Conservation (phyloP, 2,888 invertebrate species). For the Fragum fragum region DNA sequence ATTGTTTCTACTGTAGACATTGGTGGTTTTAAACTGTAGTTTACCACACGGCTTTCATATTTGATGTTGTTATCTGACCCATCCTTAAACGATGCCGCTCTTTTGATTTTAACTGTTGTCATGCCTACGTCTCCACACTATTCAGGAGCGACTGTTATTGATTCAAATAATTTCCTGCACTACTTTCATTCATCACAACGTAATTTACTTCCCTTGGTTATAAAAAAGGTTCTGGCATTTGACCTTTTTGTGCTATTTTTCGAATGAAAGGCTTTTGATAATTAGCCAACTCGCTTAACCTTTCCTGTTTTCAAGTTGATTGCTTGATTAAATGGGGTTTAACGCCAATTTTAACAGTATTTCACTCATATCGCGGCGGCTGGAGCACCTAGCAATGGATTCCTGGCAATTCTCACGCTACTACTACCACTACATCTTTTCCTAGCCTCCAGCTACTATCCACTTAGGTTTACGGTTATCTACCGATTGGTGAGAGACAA, state of each 20-base stretch:
- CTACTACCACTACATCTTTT: too few species aligned
- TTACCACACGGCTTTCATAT: constrained; percentile 23
- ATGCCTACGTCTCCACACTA: constrained; percentile 14
- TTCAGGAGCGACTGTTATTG: constrained; percentile 19
- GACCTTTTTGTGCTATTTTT: constrained; percentile 1
- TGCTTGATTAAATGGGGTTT: too few species aligned
- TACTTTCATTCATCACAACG: constrained; percentile 4
- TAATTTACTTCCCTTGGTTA: constrained; percentile 22
- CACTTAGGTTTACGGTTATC: too few species aligned
- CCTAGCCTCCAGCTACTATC: too few species aligned
- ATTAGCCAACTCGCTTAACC: not conserved
- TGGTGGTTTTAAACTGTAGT: too few species aligned
- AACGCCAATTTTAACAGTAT: too few species aligned
- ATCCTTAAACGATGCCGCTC: constrained; percentile 10
- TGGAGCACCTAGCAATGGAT: too few species aligned
- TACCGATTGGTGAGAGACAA: too few species aligned
- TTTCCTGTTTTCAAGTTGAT: too few species aligned
- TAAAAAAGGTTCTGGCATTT: constrained; percentile 11
- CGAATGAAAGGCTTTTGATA: not conserved
- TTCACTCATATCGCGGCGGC: too few species aligned
- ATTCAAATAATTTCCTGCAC: constrained; percentile 2
- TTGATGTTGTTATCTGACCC: constrained; percentile 23
- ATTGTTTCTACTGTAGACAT: too few species aligned
- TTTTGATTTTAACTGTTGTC: not conserved
- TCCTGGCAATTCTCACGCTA: too few species aligned